Conservation (phyloP, 1,140 invertebrate genomes). For the Bombus ignitus region DNA sequence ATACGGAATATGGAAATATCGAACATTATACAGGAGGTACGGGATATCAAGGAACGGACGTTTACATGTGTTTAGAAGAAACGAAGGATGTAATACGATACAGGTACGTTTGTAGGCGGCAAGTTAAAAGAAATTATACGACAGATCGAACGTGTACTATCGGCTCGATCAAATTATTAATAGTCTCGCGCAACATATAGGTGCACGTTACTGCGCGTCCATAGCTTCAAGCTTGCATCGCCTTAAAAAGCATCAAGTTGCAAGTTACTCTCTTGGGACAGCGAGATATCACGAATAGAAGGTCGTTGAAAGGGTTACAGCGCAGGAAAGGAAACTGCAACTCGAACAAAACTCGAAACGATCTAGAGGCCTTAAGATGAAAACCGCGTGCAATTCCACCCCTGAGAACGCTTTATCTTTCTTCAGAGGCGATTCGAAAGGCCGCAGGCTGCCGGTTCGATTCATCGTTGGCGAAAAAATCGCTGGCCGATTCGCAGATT, state of each 20-base stretch:
- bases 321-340: background rate
- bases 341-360: too few species aligned
- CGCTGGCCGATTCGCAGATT: conserved; percentile 33
- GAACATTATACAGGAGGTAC: background rate
- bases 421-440: background rate
- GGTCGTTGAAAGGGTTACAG: background rate
- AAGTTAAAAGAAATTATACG: background rate
- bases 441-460: conserved; percentile 30
- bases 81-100: background rate
- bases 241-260: too few species aligned
- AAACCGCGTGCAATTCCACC: background rate
- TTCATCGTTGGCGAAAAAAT: conserved; percentile 24
- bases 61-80: conserved; percentile 9
- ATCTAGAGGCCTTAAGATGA: background rate
- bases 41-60: background rate
- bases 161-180: too few species aligned
- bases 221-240: too few species aligned
- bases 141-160: background rate
- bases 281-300: background rate
- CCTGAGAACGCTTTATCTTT: conserved; percentile 13
- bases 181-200: too few species aligned
- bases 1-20: background rate
- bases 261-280: too few species aligned
- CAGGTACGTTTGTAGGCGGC: too few species aligned
- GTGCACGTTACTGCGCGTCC: too few species aligned